Evolutionary conservation across 1,140 invertebrate genomes (phyloP).

Genomic region (Drepana arcuata): DNA sequence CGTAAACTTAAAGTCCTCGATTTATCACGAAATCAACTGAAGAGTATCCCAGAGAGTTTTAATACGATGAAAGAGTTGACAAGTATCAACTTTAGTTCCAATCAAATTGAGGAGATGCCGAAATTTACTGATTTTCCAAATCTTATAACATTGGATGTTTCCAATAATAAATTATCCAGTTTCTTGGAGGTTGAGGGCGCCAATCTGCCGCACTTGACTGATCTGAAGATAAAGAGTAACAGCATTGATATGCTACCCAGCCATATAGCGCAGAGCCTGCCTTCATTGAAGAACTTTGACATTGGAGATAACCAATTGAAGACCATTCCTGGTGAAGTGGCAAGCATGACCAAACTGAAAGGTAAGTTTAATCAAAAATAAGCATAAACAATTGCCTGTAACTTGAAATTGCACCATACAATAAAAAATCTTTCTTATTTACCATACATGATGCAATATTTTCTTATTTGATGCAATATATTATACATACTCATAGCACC

Average conservation of each 20-base stretch:
- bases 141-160: conserved; percentile 77
- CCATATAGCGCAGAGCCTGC: conserved; percentile 71
- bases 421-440: too few species aligned
- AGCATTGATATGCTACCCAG: conserved; percentile 76
- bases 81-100: conserved; percentile 79
- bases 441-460: too few species aligned
- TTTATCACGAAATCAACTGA: conserved; percentile 77
- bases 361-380: conserved; percentile 64
- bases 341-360: conserved; percentile 79
- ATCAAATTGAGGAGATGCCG: conserved; percentile 76
- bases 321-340: conserved; percentile 75
- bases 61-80: conserved; percentile 76
- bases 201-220: conserved; percentile 76
- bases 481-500: too few species aligned
- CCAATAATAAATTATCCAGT: conserved; percentile 76
- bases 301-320: conserved; percentile 78
- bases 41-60: conserved; percentile 74
- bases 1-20: conserved; percentile 80
- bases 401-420: too few species aligned
- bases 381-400: too few species aligned
- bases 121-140: conserved; percentile 70
- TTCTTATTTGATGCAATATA: too few species aligned
- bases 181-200: conserved; percentile 78
- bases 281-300: conserved; percentile 80
- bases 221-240: conserved; percentile 80